Evolutionary conservation across 2,888 invertebrate species (phyloP), one percentile per base, ranked within the genome.

Genomic region (Ethmia dodecea): DNA sequence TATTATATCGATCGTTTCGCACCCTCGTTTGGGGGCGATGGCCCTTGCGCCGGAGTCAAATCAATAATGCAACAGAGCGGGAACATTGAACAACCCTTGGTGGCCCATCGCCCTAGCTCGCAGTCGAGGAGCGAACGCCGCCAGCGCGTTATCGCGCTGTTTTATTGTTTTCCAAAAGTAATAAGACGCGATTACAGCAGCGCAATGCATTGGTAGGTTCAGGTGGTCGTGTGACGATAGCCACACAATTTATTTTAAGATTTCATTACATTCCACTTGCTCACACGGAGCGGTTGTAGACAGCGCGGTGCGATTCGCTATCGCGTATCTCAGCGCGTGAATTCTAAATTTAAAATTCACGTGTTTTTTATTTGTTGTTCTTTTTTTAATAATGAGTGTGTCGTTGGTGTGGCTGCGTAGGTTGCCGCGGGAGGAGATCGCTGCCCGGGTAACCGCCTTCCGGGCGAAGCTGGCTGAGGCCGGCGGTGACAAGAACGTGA

Each of bases 381-480:
- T 36, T 13, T 35, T 31, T 33, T 41, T 45, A 43, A 49, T 72
- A 64, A 80, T 86, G 83, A 80, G 76, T 57, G 77, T 86, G 33
- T 80, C 78, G 26, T 52, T 80, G 74, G 84, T 77, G 47, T 86
- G 79, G 76, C 65, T 77, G 81, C 88, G 61, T 80, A 96, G 97
- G 77, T 95, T 93, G 73, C 90, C 92, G 33, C 90, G 91, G 57
- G 94, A 94, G 60, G 96, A 96, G 68, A 94, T 98, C 45, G 91
- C 92, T 49, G 89, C 89, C 59, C 95, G 97, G 65, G 95, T 99
- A 47, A 91, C 93, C 38, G 92, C 94, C 34, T 98, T 95, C 83
- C 89, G 98, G 38, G 91, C 91, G 57, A 94, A 96, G 89, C 87
- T 98, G 60, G 90, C 94, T 75, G 94, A 70, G 90, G 88, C 67